Base-by-base conservation (phyloP, 2,113 vertebrate species). In the Microtus oregoni region DNA sequence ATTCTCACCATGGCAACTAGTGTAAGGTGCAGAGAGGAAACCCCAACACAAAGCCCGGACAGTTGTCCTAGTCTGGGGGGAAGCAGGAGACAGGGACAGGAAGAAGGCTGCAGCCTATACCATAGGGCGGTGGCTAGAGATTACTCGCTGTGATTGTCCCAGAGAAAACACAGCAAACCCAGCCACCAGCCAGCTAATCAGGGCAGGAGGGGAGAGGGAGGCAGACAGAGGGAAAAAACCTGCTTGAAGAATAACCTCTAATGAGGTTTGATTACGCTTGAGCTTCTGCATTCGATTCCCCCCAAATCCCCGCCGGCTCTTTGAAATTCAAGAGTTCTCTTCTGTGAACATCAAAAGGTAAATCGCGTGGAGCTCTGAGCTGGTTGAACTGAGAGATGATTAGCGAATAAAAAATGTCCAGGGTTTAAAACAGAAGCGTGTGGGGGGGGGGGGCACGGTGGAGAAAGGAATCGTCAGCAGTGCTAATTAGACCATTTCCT, bases 301-400 rank as follows among this genome's bases (percentile, higher is more conserved):
- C 97, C 97, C 96, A 97, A 98, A 98, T 98, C 98, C 96, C 97
- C 96, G 98, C 97, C 88, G 89, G 96, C 98, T 98, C 98, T 99
- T 99, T 98, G 98, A 98, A 98, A 99, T 99, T 98, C 98, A 98
- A 98, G 98, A 98, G 98, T 98, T 98, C 98, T 98, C 98, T 98
- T 98, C 98, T 98, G 97, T 95, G 98, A 98, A 98, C 98, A 98
- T 98, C 98, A 98, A 98, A 98, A 98, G 98, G 98, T 98, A 98
- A 98, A 98, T 98, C 97, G 0, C 30, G 58, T 41, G 75, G 92
- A 96, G 98, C 96, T 98, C 97, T 83, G 96, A 50, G 95, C 97
- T 98, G 98, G 97, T 85, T 97, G 96, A 97, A 86, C 47, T 2
- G 65, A 98, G 97, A 98, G 98, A 98, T 98, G 98, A 98, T 99